Evolutionary conservation across 2,888 invertebrate genomes (phyloP), one percentile per base, ranked within the genome.

Genomic region (Melieria picta): DNA sequence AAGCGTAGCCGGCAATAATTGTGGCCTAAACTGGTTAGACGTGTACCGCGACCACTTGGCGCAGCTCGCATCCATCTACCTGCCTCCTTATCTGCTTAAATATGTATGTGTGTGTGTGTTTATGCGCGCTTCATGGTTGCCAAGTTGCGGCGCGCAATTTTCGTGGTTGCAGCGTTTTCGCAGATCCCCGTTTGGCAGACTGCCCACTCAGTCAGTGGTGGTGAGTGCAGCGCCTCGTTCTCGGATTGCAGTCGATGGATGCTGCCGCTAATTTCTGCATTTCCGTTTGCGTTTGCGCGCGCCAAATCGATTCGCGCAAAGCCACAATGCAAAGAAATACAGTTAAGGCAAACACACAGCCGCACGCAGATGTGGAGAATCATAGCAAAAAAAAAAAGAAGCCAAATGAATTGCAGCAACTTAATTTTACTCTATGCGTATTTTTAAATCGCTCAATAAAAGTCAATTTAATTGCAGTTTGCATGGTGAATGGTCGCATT

Each of bases 131-230:
- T 11, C 52, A 52, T 11, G 4, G 9, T 52, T 52, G 52, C 52
- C 52, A 52, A 52, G 5, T 52, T 3, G 52, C 52, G 4, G 52
- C 52, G 9, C n/a, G n/a, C 11, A 52, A 13, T 52, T 52, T 7
- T 52, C 9, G 6, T 13, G 10, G n/a, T 10, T 30, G 42, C 4
- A 7, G 43, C 61, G 5, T 61, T 68, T 42, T 52, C 45, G 42
- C 43, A 45, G 9, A 13, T 43, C 10, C 55, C n/a, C 70, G 77
- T 75, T 80, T 80, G 80, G 80, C 80, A 75, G 74, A n/a, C 65
- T 67, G 81, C 80, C 82, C 80, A 80, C 75, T 81, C 80, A 76
- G 80, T 81, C 81, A 81, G 50, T 60, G 67, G 69, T 65, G 50
- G 50, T 50, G 50, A 2, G 11, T 50, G 11, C 50, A 50, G 7